phyloP scores from a whole-genome alignment of 2,797 vertebrate species.

The Gallirallus australis region DNA sequence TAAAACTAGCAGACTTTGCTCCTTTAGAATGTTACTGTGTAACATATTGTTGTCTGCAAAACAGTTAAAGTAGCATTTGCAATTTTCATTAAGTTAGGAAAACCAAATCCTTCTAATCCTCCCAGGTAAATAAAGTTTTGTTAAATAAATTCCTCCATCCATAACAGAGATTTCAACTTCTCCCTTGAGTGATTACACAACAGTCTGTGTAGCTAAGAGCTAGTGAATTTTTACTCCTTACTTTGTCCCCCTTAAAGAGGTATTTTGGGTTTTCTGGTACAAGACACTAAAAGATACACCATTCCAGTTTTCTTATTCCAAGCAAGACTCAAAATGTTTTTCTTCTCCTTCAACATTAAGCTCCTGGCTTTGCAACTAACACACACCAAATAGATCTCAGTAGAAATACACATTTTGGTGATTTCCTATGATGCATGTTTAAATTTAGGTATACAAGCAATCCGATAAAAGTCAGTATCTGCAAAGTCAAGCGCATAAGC shows the following conservation, averaged over 20 bases:
- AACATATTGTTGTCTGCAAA: not conserved
- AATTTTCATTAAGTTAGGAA: not conserved
- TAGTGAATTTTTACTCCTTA: not conserved
- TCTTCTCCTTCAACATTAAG: not conserved
- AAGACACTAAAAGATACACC: not conserved
- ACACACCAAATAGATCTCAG: not conserved
- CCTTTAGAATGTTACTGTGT: not conserved
- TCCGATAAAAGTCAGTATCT: not conserved
- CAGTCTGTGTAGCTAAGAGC: not conserved
- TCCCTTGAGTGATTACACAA: not conserved
- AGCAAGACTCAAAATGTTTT: not conserved
- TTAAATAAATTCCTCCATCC: not conserved
- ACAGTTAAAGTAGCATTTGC: not conserved
- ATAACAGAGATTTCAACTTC: not conserved
- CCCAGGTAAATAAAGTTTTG: not conserved
- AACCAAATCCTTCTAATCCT: not conserved
- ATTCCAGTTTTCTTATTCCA: not conserved
- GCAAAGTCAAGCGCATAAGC: not conserved
- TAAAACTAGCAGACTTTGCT: not conserved
- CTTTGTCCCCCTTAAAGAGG: not conserved
- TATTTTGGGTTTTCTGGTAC: not conserved
- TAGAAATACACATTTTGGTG: too few species aligned
- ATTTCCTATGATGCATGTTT: not conserved
- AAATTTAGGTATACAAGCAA: slow-evolving; percentile 34
- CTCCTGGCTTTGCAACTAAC: not conserved